phyloP scores from a whole-genome alignment of 2,888 invertebrate genomes.

The Frankliniella intonsa region DNA sequence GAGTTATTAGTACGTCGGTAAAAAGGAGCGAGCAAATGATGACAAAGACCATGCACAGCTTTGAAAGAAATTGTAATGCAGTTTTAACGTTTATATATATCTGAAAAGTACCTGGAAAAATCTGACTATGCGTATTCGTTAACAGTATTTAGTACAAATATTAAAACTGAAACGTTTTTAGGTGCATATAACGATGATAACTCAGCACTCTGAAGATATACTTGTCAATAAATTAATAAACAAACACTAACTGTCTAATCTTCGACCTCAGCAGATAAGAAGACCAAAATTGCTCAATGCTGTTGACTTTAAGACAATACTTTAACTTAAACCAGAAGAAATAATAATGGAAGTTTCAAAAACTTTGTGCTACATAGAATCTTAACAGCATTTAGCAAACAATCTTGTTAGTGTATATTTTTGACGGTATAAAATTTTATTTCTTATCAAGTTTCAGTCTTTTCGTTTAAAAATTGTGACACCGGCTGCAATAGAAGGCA shows the following conservation, averaged over 20 bases:
- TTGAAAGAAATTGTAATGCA: too few relatives aligned
- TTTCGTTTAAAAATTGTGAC: not conserved
- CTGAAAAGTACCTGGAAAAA: too few relatives aligned
- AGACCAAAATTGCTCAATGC: not conserved
- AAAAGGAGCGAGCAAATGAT: too few relatives aligned
- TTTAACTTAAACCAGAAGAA: not conserved
- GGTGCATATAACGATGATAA: not conserved
- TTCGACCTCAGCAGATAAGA: slow-evolving; percentile 12
- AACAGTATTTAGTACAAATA: not conserved
- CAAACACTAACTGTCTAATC: not conserved
- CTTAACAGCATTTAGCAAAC: not conserved
- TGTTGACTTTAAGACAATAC: not conserved
- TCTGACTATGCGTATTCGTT: too few relatives aligned
- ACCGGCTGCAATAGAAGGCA: not conserved
- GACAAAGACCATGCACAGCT: too few relatives aligned
- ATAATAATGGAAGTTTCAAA: too few relatives aligned
- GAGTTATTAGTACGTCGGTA: too few relatives aligned
- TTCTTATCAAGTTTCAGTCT: not conserved
- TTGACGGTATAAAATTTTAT: not conserved
- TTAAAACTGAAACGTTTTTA: not conserved
- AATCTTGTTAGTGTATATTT: not conserved
- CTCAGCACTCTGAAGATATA: not conserved
- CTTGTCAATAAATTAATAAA: slow-evolving; percentile 15
- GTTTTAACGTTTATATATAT: too few relatives aligned
- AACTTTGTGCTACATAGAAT: not conserved